Evolutionary conservation across 2,888 invertebrate species (phyloP), one percentile per base, ranked within the genome.

Genomic region (Prosopocoilus inquinatus): DNA sequence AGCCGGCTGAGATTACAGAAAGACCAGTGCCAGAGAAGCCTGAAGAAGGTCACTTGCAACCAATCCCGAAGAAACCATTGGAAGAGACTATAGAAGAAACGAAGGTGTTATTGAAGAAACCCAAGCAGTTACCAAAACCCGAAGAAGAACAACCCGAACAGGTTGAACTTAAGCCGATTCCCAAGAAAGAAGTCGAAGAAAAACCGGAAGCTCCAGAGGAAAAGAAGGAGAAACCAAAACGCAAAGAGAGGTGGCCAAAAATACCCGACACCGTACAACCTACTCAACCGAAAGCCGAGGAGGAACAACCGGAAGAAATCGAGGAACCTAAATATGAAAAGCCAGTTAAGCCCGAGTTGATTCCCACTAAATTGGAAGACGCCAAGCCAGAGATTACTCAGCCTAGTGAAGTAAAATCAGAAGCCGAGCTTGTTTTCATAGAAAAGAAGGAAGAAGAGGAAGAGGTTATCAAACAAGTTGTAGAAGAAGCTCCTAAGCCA

Each of bases 371-470:
- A 65, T 55, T 75, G 20, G 70, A 71, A 59, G 76, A 76, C 56
- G 60, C 65, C 45, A 44, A 56, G 62, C 73, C 75, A 60, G 66
- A 72, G 38, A 66, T 73, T 43, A 68, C 66, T 34, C 64, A 69
- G 56, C 62, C 70, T 52, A 60, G 70, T 55, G 67, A 70, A 57
- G 60, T 76, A 71, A 70, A 77, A 67, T 80, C 81, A 49, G 78
- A 80, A 68, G 79, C 79, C 61, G 76, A 79, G 66, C 79, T 81
- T 44, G 76, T 70, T 62, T 71, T 79, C 58, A 71, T 75, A 61
- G 79, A 80, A 63, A 71, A 70, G 57, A 68, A 67, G 47, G 50
- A 53, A 11, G 54, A 52, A 28, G 49, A 47, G 39, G 59, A 68
- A 55, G 56, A 62, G 56, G 34, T 47, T n/a, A 12, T 28, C 1